A percentile compares a stretch with the other conserved stretches of the same genome.
Conservation (phyloP, 2,888 invertebrate species). For the Drosophila neutralis region DNA sequence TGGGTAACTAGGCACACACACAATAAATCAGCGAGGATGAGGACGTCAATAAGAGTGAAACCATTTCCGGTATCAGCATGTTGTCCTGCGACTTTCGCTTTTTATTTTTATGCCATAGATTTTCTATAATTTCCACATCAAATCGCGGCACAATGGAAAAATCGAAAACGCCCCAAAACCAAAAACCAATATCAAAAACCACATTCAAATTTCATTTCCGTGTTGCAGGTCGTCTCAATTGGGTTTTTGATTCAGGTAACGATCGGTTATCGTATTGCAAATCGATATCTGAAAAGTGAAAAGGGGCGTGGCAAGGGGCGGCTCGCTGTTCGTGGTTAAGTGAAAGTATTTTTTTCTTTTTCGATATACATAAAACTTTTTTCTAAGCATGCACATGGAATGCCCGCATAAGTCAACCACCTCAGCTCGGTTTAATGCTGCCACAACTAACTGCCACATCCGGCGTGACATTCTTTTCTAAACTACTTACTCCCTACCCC, state of each 20-base stretch:
- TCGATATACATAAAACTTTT: background rate
- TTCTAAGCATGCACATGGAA: background rate
- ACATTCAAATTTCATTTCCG: constrained; percentile 76
- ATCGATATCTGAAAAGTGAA: constrained; percentile 45
- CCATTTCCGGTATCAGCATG: constrained; percentile 79
- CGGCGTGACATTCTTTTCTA: constrained; percentile 59
- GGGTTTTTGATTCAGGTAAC: constrained; percentile 52
- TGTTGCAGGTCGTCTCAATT: constrained; percentile 44
- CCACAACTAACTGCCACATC: constrained; percentile 63
- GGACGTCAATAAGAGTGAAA: constrained; percentile 71
- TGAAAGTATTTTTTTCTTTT: constrained; percentile 40
- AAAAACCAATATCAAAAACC: background rate
- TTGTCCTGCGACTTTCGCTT: constrained; percentile 74
- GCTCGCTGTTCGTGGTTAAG: constrained; percentile 21
- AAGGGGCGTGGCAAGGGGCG: constrained; percentile 42
- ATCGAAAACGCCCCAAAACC: constrained; percentile 54
- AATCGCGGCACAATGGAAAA: constrained; percentile 58
- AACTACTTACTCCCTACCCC: constrained; percentile 6
- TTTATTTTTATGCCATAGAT: constrained; percentile 45
- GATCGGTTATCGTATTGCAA: constrained; percentile 76
- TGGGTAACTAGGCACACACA: constrained; percentile 72
- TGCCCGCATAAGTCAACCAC: constrained; percentile 61
- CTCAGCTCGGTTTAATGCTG: constrained; percentile 35
- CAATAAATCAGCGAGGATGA: constrained; percentile 68
- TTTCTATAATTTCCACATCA: constrained; percentile 74